Conservation (phyloP, 1,140 invertebrate genomes). For the Drosophila bifasciata region DNA sequence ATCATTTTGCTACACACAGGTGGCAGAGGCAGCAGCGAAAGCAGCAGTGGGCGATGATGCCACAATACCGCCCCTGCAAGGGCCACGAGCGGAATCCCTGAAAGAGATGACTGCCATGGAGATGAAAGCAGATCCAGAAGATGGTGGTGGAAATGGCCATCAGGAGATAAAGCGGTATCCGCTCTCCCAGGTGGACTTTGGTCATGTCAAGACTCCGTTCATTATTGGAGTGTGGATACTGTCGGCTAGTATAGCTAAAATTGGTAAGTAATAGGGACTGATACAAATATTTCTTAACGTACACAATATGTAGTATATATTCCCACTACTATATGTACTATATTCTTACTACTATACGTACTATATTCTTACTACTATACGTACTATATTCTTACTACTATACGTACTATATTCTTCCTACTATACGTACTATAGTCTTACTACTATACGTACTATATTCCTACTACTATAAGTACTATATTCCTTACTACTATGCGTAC, state of each 20-base stretch:
- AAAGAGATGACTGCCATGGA: constrained; percentile 16
- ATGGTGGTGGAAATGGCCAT: constrained; percentile 28
- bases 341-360: no score
- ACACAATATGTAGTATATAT: no score
- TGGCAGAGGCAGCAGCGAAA: constrained; percentile 20
- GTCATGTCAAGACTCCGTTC: constrained; percentile 94
- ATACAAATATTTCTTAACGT: background rate
- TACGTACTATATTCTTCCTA: no score
- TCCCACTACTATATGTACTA: no score
- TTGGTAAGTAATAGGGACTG: constrained; percentile 88
- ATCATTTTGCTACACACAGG: constrained; percentile 32
- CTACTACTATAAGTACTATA: no score
- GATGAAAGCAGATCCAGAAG: constrained; percentile 14
- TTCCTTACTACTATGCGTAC: no score
- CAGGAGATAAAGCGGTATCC: constrained; percentile 86
- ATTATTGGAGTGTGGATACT: constrained; percentile 97
- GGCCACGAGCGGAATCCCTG: constrained; percentile 40
- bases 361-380: no score
- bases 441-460: no score
- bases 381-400: no score
- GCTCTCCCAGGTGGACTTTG: constrained; percentile 93
- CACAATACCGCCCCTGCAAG: background rate
- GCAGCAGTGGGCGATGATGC: constrained; percentile 11
- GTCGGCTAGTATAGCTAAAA: constrained; percentile 96
- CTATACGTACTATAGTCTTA: no score